These are phyloP conservation scores for Champsocephalus esox DNA, from an alignment of 2,797 vertebrate species.

Conservation along the genomic window DNA sequence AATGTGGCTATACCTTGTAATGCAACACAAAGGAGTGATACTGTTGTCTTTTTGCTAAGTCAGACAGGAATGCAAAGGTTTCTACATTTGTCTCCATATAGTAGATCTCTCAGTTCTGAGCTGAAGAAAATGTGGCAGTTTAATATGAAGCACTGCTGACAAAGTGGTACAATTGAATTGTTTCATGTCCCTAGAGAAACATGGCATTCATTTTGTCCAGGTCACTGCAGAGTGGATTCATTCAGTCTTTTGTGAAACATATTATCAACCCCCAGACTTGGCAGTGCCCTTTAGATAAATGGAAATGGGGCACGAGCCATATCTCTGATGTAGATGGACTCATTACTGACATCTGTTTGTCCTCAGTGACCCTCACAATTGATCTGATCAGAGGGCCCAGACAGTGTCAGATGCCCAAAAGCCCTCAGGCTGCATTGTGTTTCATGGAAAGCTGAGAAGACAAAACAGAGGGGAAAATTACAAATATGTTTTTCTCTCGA, in stretches of 20 bases:
- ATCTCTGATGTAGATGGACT: constrained; percentile 35
- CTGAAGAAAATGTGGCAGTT: constrained; percentile 61
- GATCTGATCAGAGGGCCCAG: constrained; percentile 33
- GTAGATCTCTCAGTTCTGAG: constrained; percentile 48
- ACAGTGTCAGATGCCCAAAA: constrained; percentile 9
- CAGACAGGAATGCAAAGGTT: constrained; percentile 3
- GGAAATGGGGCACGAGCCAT: constrained; percentile 8
- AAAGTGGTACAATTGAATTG: constrained; percentile 52
- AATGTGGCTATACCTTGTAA: constrained; percentile 4
- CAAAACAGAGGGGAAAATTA: constrained; percentile 5
- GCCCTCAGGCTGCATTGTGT: constrained; percentile 16
- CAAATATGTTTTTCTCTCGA: constrained; percentile 44
- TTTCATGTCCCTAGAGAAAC: constrained; percentile 53
- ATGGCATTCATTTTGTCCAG: constrained; percentile 68
- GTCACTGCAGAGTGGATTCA: constrained; percentile 71
- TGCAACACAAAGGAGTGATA: constrained; percentile 12
- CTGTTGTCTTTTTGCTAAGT: constrained; percentile 35
- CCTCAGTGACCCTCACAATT: constrained; percentile 42
- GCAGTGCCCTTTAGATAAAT: constrained; percentile 41
- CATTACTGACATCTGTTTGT: constrained; percentile 47
- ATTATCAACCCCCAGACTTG: constrained; percentile 38
- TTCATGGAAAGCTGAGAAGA: constrained; percentile 6
- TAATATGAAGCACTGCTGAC: constrained; percentile 44
- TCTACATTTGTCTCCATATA: constrained; percentile 17
- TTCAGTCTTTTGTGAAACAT: constrained; percentile 49